Conservation (phyloP, 2,113 vertebrate species). For the Calcarius ornatus region DNA sequence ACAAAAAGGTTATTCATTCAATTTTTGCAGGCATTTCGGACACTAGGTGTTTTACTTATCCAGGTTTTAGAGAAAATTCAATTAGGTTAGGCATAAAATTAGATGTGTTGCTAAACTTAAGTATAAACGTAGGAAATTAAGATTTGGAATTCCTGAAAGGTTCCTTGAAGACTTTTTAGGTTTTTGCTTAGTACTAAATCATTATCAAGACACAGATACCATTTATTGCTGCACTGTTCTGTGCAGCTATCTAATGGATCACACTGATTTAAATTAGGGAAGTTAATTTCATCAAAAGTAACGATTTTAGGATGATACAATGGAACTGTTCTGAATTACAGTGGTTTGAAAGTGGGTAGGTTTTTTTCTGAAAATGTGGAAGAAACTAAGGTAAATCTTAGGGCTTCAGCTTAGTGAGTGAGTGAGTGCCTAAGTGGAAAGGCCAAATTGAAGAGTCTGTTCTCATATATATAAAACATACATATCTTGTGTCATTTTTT, state of each 20-base stretch:
- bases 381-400: not conserved
- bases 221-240: not conserved
- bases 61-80: not conserved
- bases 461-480: not conserved
- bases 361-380: not conserved
- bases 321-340: not conserved
- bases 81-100: not conserved
- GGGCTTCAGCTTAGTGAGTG: not conserved
- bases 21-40: not conserved
- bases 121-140: not conserved
- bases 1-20: not conserved
- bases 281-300: not conserved
- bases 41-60: not conserved
- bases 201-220: not conserved
- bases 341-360: accelerated
- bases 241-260: not conserved
- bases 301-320: not conserved
- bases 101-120: not conserved
- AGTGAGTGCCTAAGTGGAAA: not conserved
- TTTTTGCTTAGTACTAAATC: not conserved
- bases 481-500: not conserved
- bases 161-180: not conserved
- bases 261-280: not conserved
- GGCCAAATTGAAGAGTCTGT: not conserved
- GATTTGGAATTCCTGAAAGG: not conserved